Conservation (phyloP, 2,113 vertebrate species). For the Chascanopsetta lugubris region DNA sequence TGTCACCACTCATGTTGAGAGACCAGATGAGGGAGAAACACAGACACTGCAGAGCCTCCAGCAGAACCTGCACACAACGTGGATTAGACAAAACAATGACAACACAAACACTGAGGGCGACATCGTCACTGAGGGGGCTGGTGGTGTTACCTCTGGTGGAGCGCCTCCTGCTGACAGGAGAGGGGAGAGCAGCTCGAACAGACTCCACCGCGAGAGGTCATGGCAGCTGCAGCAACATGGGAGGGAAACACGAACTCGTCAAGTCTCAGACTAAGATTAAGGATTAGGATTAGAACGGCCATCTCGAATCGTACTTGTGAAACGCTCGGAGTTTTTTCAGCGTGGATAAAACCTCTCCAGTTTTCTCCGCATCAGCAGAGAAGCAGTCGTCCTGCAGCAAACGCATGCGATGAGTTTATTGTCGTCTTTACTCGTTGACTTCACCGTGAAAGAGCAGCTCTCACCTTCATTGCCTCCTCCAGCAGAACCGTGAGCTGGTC, state of each 20-base stretch:
- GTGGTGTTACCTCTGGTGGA: conserved; percentile 78
- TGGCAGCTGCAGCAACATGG: conserved; percentile 81
- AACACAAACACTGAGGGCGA: too few species aligned
- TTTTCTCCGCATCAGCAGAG: conserved; percentile 69
- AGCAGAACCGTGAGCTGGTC: conserved; percentile 77
- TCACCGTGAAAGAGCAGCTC: neutral
- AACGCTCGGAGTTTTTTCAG: conserved; percentile 87
- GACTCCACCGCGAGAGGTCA: conserved; percentile 84
- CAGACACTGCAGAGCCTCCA: conserved; percentile 84
- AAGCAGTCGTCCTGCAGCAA: conserved; percentile 77
- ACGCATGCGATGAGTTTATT: neutral
- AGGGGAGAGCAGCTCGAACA: conserved; percentile 80
- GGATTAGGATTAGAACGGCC: neutral
- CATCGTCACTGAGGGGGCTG: too few species aligned
- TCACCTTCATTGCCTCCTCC: conserved; percentile 74
- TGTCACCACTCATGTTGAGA: conserved; percentile 77
- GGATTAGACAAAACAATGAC: neutral
- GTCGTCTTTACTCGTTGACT: neutral
- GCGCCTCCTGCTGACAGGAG: conserved; percentile 77
- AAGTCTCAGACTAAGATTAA: too few species aligned
- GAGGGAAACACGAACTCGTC: conserved; percentile 3
- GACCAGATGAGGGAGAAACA: conserved; percentile 88
- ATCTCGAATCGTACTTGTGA: conserved; percentile 83
- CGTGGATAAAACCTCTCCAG: conserved; percentile 67
- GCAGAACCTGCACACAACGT: conserved; percentile 76